phyloP scores from a whole-genome alignment of 2,797 vertebrate species.

The Malurus splendens region DNA sequence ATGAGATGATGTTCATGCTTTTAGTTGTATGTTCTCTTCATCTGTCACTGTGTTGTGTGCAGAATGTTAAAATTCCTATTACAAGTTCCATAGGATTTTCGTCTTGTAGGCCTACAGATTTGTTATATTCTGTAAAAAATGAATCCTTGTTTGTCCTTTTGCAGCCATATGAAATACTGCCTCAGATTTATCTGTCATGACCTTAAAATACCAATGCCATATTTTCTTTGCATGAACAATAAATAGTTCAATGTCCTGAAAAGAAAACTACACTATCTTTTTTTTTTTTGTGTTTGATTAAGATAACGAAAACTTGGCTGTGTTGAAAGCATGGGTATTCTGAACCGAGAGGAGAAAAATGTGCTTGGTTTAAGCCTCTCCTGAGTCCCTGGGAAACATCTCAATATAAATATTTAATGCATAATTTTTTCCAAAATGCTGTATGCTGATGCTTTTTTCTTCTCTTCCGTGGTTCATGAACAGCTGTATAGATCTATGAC shows the following conservation, averaged over 20 bases:
- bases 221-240: neutral
- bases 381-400: neutral
- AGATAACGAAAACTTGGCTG: neutral
- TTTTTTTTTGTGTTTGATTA: neutral
- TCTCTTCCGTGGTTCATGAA: neutral
- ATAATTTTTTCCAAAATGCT: neutral
- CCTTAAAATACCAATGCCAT: neutral
- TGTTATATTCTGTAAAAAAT: neutral
- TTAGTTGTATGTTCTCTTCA: neutral
- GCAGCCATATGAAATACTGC: neutral
- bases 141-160: neutral
- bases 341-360: neutral
- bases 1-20: neutral
- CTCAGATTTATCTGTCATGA: neutral
- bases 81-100: neutral
- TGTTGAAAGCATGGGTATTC: neutral
- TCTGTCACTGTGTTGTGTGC: neutral
- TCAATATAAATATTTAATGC: neutral
- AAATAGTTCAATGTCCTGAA: neutral
- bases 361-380: neutral
- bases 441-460: neutral
- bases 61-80: neutral
- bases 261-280: neutral
- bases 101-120: neutral
- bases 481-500: neutral